A percentile compares a stretch with the other conserved stretches of the same genome.
Conservation (phyloP, 2,797 vertebrate genomes). For the Spizella passerina region DNA sequence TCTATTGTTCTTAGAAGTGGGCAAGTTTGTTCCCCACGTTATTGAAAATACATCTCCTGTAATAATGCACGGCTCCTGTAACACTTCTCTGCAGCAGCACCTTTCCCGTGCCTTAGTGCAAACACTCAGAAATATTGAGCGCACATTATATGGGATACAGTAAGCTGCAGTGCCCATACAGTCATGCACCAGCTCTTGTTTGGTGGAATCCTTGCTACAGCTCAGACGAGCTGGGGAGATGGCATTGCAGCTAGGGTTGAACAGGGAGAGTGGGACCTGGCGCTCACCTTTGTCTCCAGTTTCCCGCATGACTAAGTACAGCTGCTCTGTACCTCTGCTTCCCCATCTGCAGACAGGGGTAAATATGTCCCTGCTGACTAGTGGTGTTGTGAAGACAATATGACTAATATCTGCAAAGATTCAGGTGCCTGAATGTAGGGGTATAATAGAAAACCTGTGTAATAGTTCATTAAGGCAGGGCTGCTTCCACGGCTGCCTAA, state of each 20-base stretch:
- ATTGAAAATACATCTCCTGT: rapidly evolving
- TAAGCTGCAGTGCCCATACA: background rate
- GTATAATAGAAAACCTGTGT: slow-evolving; percentile 11
- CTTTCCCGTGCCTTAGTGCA: background rate
- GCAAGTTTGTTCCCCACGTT: background rate
- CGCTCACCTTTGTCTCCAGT: background rate
- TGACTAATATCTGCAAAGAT: slow-evolving; percentile 1
- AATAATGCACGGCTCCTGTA: background rate
- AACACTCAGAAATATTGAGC: background rate
- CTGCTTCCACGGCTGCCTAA: background rate
- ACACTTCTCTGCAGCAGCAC: background rate
- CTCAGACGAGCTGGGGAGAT: background rate
- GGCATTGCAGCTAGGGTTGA: background rate
- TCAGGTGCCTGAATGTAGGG: background rate
- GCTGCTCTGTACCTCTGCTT: slow-evolving; percentile 3
- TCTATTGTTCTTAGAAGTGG: slow-evolving; percentile 7
- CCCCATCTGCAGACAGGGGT: background rate
- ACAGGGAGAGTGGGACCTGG: background rate
- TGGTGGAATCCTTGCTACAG: background rate
- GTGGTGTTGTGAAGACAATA: background rate
- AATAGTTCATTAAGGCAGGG: slow-evolving; percentile 28
- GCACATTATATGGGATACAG: rapidly evolving
- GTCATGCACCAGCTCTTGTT: rapidly evolving
- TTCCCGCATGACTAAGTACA: background rate
- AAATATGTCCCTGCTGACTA: slow-evolving; percentile 7